Evolutionary conservation across 2,888 invertebrate genomes (phyloP).

Genomic region (Helleia helle): DNA sequence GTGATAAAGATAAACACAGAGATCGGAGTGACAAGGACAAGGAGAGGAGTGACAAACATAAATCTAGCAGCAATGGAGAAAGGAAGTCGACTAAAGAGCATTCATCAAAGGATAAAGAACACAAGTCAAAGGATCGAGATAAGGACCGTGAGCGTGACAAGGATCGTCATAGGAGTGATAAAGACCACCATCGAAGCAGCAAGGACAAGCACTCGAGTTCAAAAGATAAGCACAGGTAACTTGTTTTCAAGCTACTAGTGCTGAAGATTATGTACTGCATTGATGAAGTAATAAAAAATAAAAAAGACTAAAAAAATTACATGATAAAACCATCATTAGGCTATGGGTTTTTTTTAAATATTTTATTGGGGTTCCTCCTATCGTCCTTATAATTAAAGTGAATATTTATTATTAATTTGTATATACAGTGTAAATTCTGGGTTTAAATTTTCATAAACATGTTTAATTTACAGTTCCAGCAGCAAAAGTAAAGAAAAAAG

Average conservation of each 20-base stretch:
- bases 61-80: slow-evolving; percentile 30
- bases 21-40: slow-evolving; percentile 24
- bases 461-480: slow-evolving; percentile 40
- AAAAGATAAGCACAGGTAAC: slow-evolving; percentile 75
- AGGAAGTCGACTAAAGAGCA: slow-evolving; percentile 45
- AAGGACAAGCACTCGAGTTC: slow-evolving; percentile 61
- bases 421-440: too few relatives aligned
- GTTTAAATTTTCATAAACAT: too few relatives aligned
- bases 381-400: too few relatives aligned
- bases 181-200: slow-evolving; percentile 58
- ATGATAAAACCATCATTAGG: too few relatives aligned
- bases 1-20: slow-evolving; percentile 52
- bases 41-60: slow-evolving; percentile 32
- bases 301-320: too few relatives aligned
- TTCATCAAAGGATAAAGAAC: slow-evolving; percentile 58
- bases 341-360: too few relatives aligned
- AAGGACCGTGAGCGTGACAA: slow-evolving; percentile 30
- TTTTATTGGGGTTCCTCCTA: too few relatives aligned
- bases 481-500: slow-evolving; percentile 52
- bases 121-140: slow-evolving; percentile 49
- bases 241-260: too few relatives aligned
- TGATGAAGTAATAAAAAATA: too few relatives aligned
- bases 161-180: slow-evolving; percentile 41
- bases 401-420: too few relatives aligned
- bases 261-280: too few relatives aligned